Evolutionary conservation across 2,797 vertebrate species (phyloP).

Genomic region (Xerus rutilus): DNA sequence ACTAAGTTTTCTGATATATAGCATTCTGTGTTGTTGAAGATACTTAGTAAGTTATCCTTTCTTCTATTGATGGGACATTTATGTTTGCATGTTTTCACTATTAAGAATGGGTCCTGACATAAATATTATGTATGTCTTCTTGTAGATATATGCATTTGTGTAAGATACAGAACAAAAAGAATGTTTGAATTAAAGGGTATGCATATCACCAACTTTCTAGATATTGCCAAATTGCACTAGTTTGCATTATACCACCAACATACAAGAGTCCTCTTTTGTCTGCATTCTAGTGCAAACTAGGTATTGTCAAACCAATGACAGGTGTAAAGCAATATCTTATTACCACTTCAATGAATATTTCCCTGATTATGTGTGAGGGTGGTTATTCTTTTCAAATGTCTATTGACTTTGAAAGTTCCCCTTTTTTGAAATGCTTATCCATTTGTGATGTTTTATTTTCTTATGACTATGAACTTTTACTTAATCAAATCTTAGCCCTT

Average conservation of each 20-base stretch:
- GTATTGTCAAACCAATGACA: background rate
- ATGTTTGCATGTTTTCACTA: background rate
- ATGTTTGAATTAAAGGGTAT: conserved; percentile 1
- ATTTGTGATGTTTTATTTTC: conserved; percentile 6
- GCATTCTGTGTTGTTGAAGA: conserved; percentile 9
- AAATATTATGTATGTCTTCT: background rate
- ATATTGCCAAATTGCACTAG: background rate
- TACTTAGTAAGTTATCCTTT: background rate
- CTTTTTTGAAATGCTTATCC: background rate
- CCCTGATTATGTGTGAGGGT: background rate
- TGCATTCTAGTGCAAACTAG: background rate
- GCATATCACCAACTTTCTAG: conserved; percentile 17
- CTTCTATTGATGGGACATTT: background rate
- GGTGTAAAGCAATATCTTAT: background rate
- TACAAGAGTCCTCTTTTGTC: conserved; percentile 14
- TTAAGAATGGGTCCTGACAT: background rate
- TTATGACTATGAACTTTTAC: background rate
- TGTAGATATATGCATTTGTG: background rate
- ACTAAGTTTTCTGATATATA: background rate
- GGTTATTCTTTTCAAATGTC: background rate
- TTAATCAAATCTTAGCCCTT: background rate
- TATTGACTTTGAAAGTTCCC: background rate
- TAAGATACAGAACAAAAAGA: background rate
- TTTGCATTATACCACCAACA: conserved; percentile 5
- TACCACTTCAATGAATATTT: conserved; percentile 49